Conservation (phyloP, 1,140 invertebrate species). For the Battus philenor region DNA sequence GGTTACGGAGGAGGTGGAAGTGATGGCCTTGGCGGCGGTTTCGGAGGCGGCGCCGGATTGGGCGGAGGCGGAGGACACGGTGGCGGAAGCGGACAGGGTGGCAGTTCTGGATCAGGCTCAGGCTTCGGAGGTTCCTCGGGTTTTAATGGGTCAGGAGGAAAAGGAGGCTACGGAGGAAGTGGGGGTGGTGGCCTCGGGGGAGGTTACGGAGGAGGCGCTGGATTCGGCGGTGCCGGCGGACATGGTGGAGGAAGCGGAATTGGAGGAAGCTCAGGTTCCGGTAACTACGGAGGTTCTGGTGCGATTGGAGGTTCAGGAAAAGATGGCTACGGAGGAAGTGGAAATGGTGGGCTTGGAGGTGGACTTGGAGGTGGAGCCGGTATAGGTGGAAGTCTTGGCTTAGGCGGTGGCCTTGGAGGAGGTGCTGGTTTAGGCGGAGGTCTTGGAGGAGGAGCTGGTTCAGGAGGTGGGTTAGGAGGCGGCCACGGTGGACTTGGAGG, state of each 20-base stretch:
- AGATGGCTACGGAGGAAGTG: slow-evolving; percentile 1
- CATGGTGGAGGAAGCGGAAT: slow-evolving; percentile 16
- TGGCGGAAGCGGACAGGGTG: neutral
- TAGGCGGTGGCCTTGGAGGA: slow-evolving; percentile 17
- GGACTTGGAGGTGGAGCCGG: slow-evolving; percentile 18
- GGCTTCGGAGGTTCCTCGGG: slow-evolving; percentile 16
- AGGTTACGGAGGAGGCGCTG: slow-evolving; percentile 6
- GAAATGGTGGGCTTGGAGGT: slow-evolving; percentile 17
- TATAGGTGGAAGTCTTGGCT: slow-evolving; percentile 18
- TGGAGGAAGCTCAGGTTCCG: slow-evolving; percentile 18
- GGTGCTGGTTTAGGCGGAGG: slow-evolving; percentile 25
- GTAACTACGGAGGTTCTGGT: slow-evolving; percentile 1
- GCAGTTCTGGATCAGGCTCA: neutral
- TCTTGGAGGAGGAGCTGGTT: slow-evolving; percentile 21
- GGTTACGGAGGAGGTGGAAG: slow-evolving; percentile 11
- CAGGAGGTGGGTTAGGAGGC: slow-evolving; percentile 23
- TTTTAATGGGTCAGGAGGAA: slow-evolving; percentile 21
- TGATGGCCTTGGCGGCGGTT: slow-evolving; percentile 18
- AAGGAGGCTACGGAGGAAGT: slow-evolving; percentile 3
- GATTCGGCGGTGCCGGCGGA: slow-evolving; percentile 14
- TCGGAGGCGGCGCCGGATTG: neutral
- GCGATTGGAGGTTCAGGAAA: slow-evolving; percentile 12
- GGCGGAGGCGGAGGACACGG: neutral
- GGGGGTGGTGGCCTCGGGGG: neutral
- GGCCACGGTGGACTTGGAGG: slow-evolving; percentile 17